Conservation (phyloP, 2,888 invertebrate species). For the Drosophila formosana region DNA sequence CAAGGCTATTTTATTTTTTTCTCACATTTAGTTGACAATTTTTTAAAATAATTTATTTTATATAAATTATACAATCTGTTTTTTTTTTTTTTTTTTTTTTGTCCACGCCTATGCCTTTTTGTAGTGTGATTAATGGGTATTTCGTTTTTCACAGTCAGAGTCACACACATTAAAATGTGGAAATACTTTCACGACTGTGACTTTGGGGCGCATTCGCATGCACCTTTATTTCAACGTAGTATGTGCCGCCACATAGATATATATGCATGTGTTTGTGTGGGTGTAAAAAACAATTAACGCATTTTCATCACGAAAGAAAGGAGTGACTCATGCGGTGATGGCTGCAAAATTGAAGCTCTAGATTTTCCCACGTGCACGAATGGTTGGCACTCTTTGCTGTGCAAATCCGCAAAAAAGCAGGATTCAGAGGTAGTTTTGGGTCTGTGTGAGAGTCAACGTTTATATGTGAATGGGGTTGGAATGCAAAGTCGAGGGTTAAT, state of each 20-base stretch:
- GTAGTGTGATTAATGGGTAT: conserved; percentile 3
- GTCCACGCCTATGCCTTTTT: no score
- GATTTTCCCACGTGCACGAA: conserved; percentile 66
- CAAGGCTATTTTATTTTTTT: no score
- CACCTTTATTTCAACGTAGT: conserved; percentile 17
- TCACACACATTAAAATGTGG: conserved; percentile 17
- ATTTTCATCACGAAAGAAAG: conserved; percentile 49
- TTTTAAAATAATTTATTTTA: no score
- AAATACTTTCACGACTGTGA: conserved; percentile 74
- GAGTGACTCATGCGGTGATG: conserved; percentile 65
- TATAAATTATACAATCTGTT: background rate
- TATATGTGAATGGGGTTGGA: background rate
- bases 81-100: background rate
- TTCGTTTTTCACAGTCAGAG: conserved; percentile 8
- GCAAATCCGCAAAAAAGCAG: background rate
- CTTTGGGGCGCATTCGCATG: conserved; percentile 57
- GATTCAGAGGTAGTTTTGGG: conserved; percentile 9
- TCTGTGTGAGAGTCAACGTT: background rate
- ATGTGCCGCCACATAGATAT: background rate
- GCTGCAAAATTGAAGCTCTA: conserved; percentile 52
- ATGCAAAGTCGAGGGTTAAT: conserved; percentile 1
- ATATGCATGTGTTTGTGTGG: conserved; percentile 30
- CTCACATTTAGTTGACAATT: no score
- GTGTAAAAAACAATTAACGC: conserved; percentile 77
- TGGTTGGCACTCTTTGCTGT: conserved; percentile 29